A percentile compares a stretch with the other conserved stretches of the same genome.
Evolutionary conservation across 2,113 vertebrate species (phyloP).

Genomic region (Phyllostomus discolor): DNA sequence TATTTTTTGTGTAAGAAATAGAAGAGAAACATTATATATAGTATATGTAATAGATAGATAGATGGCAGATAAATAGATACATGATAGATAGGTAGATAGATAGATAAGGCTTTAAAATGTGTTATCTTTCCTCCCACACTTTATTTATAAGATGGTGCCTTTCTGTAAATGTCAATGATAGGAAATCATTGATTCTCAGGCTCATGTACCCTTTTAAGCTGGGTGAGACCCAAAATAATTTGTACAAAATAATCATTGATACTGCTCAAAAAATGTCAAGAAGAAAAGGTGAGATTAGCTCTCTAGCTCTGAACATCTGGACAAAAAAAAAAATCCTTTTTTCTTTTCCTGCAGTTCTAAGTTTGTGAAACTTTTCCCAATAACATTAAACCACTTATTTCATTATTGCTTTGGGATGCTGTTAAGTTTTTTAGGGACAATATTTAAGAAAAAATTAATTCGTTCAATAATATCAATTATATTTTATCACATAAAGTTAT

Average conservation of each 20-base stretch:
- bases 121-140: not conserved
- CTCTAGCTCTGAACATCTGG: not conserved
- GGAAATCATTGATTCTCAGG: not conserved
- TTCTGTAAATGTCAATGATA: not conserved
- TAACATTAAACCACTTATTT: not conserved
- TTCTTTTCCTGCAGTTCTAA: not conserved
- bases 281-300: not conserved
- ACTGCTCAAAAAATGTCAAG: not conserved
- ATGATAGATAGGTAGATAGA: not conserved
- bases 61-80: not conserved
- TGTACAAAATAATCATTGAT: not conserved
- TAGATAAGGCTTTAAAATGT: not conserved
- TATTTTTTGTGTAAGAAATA: not conserved
- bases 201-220: not conserved
- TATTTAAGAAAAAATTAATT: not conserved
- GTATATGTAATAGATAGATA: not conserved
- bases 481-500: not conserved
- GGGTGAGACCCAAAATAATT: not conserved
- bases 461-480: slow-evolving; percentile 1
- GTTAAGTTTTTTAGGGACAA: not conserved
- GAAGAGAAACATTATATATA: not conserved
- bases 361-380: not conserved
- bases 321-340: not conserved
- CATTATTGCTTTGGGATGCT: not conserved
- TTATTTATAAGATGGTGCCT: not conserved